Percentiles rank a stretch among this genome's conserved stretches.
phyloP scores from a whole-genome alignment of 2,888 invertebrate genomes.

The Meiosimyza platycephala region DNA sequence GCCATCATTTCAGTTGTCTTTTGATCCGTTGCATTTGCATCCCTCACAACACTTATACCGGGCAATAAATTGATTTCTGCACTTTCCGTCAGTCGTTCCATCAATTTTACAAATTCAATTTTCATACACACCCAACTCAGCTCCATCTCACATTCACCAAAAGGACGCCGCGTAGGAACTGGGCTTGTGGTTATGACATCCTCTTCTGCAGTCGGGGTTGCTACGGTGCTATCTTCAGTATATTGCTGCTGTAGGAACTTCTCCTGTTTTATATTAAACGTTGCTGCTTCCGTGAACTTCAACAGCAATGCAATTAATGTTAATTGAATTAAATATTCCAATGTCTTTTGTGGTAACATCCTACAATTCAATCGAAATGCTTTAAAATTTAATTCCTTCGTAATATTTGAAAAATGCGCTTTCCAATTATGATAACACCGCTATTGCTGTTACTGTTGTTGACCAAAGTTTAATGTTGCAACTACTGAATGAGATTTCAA shows the following conservation, averaged over 20 bases:
- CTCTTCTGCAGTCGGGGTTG: slow-evolving; percentile 24
- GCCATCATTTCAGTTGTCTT: slow-evolving; percentile 77
- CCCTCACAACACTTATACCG: slow-evolving; percentile 80
- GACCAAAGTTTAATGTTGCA: slow-evolving; percentile 16
- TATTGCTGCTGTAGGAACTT: slow-evolving; percentile 35
- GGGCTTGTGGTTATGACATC: slow-evolving; percentile 33
- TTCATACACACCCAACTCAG: slow-evolving; percentile 83
- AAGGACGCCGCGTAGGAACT: slow-evolving; percentile 56
- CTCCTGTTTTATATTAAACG: slow-evolving; percentile 39
- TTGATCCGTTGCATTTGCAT: slow-evolving; percentile 71
- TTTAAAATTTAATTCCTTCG: not conserved
- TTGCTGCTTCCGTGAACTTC: slow-evolving; percentile 51
- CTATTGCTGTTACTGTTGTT: not conserved
- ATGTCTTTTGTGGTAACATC: slow-evolving; percentile 53
- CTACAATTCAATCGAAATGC: not conserved
- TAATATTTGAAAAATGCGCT: not conserved
- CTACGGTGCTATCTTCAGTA: slow-evolving; percentile 27
- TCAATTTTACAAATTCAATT: slow-evolving; percentile 79
- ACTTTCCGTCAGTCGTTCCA: slow-evolving; percentile 79
- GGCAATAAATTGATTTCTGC: slow-evolving; percentile 76
- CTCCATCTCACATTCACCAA: slow-evolving; percentile 70
- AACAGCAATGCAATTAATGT: slow-evolving; percentile 52
- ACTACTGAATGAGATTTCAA: slow-evolving; percentile 13
- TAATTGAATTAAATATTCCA: slow-evolving; percentile 57
- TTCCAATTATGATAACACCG: not conserved